Conservation (phyloP, 2,797 vertebrate species). For the Trichosurus vulpecula region DNA sequence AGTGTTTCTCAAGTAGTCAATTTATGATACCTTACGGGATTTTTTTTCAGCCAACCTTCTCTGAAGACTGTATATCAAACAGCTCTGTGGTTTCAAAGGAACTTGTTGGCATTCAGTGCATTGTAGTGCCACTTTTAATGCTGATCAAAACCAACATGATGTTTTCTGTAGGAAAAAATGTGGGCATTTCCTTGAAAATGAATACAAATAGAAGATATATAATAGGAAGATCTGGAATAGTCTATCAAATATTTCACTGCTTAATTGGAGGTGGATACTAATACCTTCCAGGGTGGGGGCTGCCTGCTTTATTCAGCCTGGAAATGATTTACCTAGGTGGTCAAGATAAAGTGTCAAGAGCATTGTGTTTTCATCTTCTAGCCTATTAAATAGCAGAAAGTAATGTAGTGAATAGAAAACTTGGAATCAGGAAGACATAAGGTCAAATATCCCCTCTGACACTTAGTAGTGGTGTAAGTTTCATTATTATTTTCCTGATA, state of each 20-base stretch:
- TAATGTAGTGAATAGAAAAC: no score
- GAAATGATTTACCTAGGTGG: slow-evolving; percentile 8
- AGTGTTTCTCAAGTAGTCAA: slow-evolving; percentile 66
- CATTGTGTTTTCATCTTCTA: slow-evolving; percentile 5
- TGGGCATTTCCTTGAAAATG: slow-evolving; percentile 54
- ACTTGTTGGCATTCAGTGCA: slow-evolving; percentile 64
- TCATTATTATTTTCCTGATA: no score
- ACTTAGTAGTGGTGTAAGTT: background rate
- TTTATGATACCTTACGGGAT: slow-evolving; percentile 61
- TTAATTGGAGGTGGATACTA: slow-evolving; percentile 53
- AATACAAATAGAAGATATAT: slow-evolving; percentile 9
- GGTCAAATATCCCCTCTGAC: rapidly evolving
- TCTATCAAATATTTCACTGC: slow-evolving; percentile 40
- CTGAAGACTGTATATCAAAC: slow-evolving; percentile 57
- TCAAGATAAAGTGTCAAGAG: background rate
- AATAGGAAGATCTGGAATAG: slow-evolving; percentile 50
- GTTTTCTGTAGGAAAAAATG: slow-evolving; percentile 28
- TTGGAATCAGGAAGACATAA: no score
- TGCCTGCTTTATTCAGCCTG: slow-evolving; percentile 38
- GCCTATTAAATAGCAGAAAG: no score
- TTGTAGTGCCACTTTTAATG: slow-evolving; percentile 12
- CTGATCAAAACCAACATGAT: slow-evolving; percentile 44
- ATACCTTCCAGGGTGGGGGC: background rate
- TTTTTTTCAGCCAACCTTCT: slow-evolving; percentile 49
- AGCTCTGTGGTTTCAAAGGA: slow-evolving; percentile 61